Base-by-base conservation (phyloP, 2,888 invertebrate species). In the Phaonia tiefii region DNA sequence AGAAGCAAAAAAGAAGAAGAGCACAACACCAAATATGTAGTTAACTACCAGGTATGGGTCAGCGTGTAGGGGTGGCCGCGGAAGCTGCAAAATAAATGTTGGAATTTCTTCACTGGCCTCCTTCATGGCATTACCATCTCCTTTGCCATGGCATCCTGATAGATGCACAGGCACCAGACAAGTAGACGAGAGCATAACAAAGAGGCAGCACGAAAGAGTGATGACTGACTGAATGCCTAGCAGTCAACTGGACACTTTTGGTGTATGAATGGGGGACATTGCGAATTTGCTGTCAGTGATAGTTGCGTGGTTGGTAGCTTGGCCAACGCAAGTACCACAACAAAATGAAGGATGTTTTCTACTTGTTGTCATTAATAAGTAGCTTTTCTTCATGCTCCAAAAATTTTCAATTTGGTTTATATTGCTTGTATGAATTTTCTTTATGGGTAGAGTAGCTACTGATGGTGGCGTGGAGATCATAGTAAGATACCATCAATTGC, bases 371-470 rank as follows among this genome's bases (percentile, higher is more conserved):
- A 5, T 69, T 54, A 8, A 37, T 46, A 20, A 39, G 46, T 44
- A 72, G 25, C 72, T 60, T 54, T 76, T 75, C 31, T 79, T 73
- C 65, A 69, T 76, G 80, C 76, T 80, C 76, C 56, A 76, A 73
- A 76, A 73, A 76, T 80, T 73, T 74, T 70, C 65, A 65, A 58
- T 73, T 76, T 46, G 66, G 10, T 73, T 8, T 44, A 37, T 20
- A 17, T 17, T 39, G 44, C 42, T 44, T 67, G 22, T 54, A 42
- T 2, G n/a, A 7, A 2, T 51, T 51, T 22, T n/a, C n/a, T n/a
- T n/a, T n/a, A n/a, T n/a, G n/a, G n/a, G n/a, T n/a, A n/a, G n/a
- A n/a, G n/a, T n/a, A 26, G 11, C 26, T 54, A 7, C 51, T 51
- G n/a, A 31, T 31, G 31, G 44, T 44, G 44, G 44, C 8, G 15